phyloP scores from a whole-genome alignment of 1,140 invertebrate genomes.

The Mycetomoellerius zeteki region DNA sequence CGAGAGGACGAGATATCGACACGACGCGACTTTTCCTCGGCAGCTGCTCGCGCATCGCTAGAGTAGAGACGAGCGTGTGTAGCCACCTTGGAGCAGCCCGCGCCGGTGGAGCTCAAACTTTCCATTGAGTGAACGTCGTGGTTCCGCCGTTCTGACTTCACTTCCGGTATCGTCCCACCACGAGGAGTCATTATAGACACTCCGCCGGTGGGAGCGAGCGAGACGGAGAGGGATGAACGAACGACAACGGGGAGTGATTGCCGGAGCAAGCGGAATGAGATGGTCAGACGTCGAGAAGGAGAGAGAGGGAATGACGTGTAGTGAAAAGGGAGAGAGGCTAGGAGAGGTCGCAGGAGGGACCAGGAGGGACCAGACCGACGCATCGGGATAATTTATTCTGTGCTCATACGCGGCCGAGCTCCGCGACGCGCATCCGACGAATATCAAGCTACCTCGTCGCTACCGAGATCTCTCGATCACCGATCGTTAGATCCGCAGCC shows the following conservation, averaged over 20 bases:
- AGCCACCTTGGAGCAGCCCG: slow-evolving; percentile 72
- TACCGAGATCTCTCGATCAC: slow-evolving; percentile 59
- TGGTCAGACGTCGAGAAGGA: background rate
- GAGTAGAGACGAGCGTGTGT: slow-evolving; percentile 53
- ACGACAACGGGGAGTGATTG: slow-evolving; percentile 40
- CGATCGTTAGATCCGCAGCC: slow-evolving; percentile 57
- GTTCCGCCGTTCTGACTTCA: slow-evolving; percentile 86
- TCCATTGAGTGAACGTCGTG: slow-evolving; percentile 86
- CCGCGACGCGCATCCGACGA: slow-evolving; percentile 74
- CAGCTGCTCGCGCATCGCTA: slow-evolving; percentile 40
- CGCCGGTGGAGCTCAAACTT: slow-evolving; percentile 84
- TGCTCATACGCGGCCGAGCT: slow-evolving; percentile 79
- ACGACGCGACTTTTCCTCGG: background rate
- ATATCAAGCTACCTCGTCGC: slow-evolving; percentile 69
- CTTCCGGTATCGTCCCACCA: slow-evolving; percentile 86
- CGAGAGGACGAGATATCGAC: background rate
- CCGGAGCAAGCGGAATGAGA: slow-evolving; percentile 18
- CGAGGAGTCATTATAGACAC: slow-evolving; percentile 72
- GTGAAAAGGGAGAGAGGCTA: background rate
- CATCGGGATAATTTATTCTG: slow-evolving; percentile 81
- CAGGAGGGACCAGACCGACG: slow-evolving; percentile 55
- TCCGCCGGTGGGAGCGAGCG: slow-evolving; percentile 29
- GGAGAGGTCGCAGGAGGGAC: slow-evolving; percentile 24
- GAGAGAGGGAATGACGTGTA: background rate
- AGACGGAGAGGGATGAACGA: slow-evolving; percentile 49